Percentiles rank a stretch among this genome's conserved stretches.
These are phyloP conservation scores for Aptenodytes patagonicus DNA, from an alignment of 2,113 vertebrate species.

Conservation along the genomic window DNA sequence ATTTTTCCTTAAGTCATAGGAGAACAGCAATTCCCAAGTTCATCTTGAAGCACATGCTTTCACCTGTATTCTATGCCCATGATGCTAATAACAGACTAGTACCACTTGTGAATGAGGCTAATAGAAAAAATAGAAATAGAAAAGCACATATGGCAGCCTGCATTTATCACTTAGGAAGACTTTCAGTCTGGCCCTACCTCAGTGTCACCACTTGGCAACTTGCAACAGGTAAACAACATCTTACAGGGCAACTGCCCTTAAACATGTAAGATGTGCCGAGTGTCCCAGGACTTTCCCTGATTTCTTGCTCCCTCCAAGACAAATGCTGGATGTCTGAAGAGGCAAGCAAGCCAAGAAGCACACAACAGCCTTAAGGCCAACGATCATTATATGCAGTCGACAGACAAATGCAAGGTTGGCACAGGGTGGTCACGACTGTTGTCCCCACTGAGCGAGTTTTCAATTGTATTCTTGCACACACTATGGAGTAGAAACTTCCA, in stretches of 20 bases:
- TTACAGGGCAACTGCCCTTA: not conserved
- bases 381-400: too few species aligned
- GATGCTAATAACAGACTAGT: not conserved
- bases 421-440: not conserved
- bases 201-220: not conserved
- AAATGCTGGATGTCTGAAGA: not conserved
- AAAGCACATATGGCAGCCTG: not conserved
- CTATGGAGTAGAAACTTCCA: not conserved
- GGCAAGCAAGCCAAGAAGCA: not conserved
- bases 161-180: not conserved
- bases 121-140: not conserved
- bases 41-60: not conserved
- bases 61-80: not conserved
- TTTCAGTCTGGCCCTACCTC: not conserved
- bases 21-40: not conserved
- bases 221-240: not conserved
- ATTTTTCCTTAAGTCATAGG: not conserved
- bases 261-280: not conserved
- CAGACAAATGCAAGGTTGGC: not conserved
- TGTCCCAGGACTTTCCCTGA: rapidly evolving
- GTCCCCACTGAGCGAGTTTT: not conserved
- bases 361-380: not conserved
- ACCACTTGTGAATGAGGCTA: not conserved
- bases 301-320: not conserved
- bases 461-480: not conserved